Percentiles rank a stretch among this genome's conserved stretches.
phyloP scores from a whole-genome alignment of 2,797 vertebrate genomes.

The Poeciliopsis turneri region DNA sequence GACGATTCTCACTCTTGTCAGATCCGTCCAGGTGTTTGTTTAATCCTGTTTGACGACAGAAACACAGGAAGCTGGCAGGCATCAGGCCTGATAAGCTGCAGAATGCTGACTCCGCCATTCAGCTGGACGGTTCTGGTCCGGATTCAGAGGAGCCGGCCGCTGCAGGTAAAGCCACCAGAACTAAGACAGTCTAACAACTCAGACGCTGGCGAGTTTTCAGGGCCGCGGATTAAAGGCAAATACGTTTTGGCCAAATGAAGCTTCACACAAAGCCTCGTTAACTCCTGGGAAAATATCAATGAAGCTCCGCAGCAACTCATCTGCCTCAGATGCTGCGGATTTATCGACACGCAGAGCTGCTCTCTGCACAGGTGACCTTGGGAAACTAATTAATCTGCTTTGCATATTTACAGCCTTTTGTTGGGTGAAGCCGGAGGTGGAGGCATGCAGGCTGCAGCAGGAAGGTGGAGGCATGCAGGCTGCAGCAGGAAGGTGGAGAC shows the following conservation, averaged over 20 bases:
- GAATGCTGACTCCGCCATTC: constrained; percentile 48
- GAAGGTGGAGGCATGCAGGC: too few relatives aligned
- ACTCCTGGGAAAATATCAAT: constrained; percentile 63
- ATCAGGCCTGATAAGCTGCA: constrained; percentile 63
- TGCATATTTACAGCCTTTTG: constrained; percentile 69
- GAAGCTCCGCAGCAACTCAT: constrained; percentile 28
- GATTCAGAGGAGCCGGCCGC: constrained; percentile 63
- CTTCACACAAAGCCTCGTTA: constrained; percentile 48
- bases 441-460: constrained; percentile 28
- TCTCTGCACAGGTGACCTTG: constrained; percentile 59
- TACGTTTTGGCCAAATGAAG: constrained; percentile 58
- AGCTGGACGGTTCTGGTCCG: constrained; percentile 28
- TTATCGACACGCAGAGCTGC: constrained; percentile 26
- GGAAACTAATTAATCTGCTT: constrained; percentile 67
- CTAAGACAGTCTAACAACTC: constrained; percentile 72
- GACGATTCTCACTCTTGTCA: background rate
- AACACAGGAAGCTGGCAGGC: constrained; percentile 45
- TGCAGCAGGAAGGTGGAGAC: too few relatives aligned
- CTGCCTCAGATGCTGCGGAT: constrained; percentile 24
- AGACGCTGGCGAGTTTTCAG: constrained; percentile 20
- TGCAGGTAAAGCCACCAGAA: constrained; percentile 70
- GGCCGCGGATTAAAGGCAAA: constrained; percentile 57
- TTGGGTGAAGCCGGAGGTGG: constrained; percentile 37
- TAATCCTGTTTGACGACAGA: constrained; percentile 58
- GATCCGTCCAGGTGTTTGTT: constrained; percentile 43